phyloP scores from a whole-genome alignment of 2,113 vertebrate genomes.

The Desmodus rotundus region DNA sequence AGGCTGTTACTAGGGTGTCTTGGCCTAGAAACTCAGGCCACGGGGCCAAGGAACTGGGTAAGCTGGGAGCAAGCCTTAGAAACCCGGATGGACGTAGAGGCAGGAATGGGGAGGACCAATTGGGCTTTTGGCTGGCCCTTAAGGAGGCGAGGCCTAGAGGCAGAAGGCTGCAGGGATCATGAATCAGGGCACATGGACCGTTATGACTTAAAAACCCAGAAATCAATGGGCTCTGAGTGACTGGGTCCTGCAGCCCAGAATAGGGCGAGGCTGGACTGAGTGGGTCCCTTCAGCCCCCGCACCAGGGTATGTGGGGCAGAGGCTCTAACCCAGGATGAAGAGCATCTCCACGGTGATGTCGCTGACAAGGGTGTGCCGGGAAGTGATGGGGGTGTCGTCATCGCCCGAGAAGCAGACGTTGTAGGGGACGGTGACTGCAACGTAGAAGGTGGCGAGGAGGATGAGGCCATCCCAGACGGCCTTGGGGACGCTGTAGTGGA shows the following conservation, averaged over 20 bases:
- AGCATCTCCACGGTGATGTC: conserved; percentile 97
- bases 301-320: conserved; percentile 79
- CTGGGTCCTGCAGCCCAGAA: not conserved
- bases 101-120: not conserved
- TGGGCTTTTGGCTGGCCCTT: not conserved
- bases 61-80: not conserved
- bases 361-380: conserved; percentile 90
- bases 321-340: conserved; percentile 94
- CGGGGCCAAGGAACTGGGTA: not conserved
- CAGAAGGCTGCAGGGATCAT: not conserved
- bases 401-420: conserved; percentile 93
- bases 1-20: conserved; percentile 13
- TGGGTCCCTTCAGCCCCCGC: not conserved
- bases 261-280: not conserved
- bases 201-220: not conserved
- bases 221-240: not conserved
- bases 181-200: not conserved
- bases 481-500: conserved; percentile 97
- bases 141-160: not conserved
- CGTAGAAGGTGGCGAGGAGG: conserved; percentile 96
- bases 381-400: conserved; percentile 83
- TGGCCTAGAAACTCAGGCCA: not conserved
- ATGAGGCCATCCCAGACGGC: conserved; percentile 97
- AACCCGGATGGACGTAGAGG: not conserved
- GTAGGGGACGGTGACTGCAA: conserved; percentile 94